Conservation (phyloP, 1,140 invertebrate genomes). For the Drosophila navojoa region DNA sequence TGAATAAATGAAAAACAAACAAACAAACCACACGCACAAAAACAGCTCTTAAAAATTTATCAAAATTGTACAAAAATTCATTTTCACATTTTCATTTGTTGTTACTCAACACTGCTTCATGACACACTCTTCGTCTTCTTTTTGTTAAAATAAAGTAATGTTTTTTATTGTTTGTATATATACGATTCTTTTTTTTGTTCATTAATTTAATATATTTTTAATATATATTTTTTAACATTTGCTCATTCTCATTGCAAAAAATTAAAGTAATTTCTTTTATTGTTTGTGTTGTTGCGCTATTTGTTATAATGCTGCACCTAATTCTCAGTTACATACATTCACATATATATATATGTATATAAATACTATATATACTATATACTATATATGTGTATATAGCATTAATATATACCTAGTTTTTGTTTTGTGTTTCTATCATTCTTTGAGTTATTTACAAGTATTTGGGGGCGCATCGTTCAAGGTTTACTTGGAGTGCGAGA, state of each 20-base stretch:
- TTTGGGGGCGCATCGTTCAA: conserved; percentile 2
- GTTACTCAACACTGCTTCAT: conserved; percentile 8
- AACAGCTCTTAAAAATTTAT: conserved; percentile 73
- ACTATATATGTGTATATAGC: conserved; percentile 7
- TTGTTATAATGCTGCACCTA: conserved; percentile 49
- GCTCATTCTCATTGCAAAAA: conserved; percentile 62
- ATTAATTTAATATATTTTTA: conserved; percentile 13
- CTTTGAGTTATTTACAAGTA: conserved; percentile 30
- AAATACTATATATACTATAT: conserved; percentile 16
- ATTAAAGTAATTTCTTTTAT: conserved; percentile 82
- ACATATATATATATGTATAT: conserved; percentile 16
- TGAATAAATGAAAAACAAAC: conserved; percentile 37
- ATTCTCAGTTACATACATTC: conserved; percentile 51
- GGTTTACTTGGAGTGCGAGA: conserved; percentile 74
- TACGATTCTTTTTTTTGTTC: conserved; percentile 20
- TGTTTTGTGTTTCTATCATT: not conserved
- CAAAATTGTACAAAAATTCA: conserved; percentile 72
- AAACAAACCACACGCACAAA: conserved; percentile 55
- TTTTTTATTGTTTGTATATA: conserved; percentile 72
- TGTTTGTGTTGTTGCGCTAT: conserved; percentile 70
- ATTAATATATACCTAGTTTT: conserved; percentile 19
- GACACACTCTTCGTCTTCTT: not conserved
- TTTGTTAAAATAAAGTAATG: conserved; percentile 71
- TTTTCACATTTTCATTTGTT: conserved; percentile 30
- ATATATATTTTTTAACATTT: conserved; percentile 19